Conservation (phyloP, 2,888 invertebrate species). For the Stratiomys singularior region DNA sequence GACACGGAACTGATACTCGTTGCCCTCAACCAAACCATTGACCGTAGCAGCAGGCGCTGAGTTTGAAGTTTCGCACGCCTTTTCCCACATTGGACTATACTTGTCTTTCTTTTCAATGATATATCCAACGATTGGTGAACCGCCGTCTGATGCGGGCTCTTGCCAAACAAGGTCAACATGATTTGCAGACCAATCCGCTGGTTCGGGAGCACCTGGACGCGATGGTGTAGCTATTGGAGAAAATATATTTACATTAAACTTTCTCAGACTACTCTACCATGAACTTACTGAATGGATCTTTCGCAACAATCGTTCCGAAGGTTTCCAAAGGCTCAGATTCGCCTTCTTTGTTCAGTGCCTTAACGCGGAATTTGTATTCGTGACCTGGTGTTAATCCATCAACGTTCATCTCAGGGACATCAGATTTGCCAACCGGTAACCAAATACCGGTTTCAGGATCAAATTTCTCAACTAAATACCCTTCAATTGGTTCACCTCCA, state of each 20-base stretch:
- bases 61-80: slow-evolving; percentile 84
- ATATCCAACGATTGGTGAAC: slow-evolving; percentile 93
- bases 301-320: slow-evolving; percentile 88
- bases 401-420: slow-evolving; percentile 86
- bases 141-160: slow-evolving; percentile 89
- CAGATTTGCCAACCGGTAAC: slow-evolving; percentile 87
- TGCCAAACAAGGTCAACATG: slow-evolving; percentile 93
- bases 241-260: neutral
- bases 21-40: slow-evolving; percentile 93
- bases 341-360: slow-evolving; percentile 94
- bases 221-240: slow-evolving; percentile 78
- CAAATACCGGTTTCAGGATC: slow-evolving; percentile 91
- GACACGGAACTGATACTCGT: slow-evolving; percentile 96
- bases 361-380: slow-evolving; percentile 94
- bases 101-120: slow-evolving; percentile 93
- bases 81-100: slow-evolving; percentile 93
- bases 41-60: slow-evolving; percentile 81
- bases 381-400: slow-evolving; percentile 91
- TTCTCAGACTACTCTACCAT: neutral
- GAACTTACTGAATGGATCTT: slow-evolving; percentile 91
- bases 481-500: slow-evolving; percentile 93
- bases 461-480: slow-evolving; percentile 90
- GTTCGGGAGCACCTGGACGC: slow-evolving; percentile 90
- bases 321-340: slow-evolving; percentile 97
- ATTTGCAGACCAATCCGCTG: slow-evolving; percentile 91